Evolutionary conservation across 2,888 invertebrate genomes (phyloP).

Genomic region (Leptinotarsa haldemani): DNA sequence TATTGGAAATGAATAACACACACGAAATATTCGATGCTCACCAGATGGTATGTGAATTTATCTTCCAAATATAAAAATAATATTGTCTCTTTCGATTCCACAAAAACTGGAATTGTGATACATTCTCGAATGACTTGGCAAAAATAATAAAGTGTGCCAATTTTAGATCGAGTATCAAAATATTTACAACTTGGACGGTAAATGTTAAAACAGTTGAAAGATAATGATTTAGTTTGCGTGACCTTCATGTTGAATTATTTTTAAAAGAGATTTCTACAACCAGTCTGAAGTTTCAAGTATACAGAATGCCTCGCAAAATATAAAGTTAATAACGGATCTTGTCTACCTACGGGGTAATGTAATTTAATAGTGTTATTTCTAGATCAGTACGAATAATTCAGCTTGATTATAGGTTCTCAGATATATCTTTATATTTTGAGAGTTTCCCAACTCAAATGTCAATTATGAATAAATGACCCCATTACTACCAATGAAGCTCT

Average conservation of each 20-base stretch:
- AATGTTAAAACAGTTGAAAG: conserved; percentile 6
- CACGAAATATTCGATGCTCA: conserved; percentile 63
- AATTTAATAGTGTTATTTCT: too few species aligned
- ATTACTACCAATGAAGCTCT: too few species aligned
- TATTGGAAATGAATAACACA: conserved; percentile 65
- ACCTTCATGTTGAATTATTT: conserved; percentile 10
- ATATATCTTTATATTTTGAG: too few species aligned
- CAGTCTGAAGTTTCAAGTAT: neutral
- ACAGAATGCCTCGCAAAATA: neutral
- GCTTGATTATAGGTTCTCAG: too few species aligned
- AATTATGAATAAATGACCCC: too few species aligned
- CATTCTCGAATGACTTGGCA: conserved; percentile 33
- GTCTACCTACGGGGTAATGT: neutral
- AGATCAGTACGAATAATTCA: too few species aligned
- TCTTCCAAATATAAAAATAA: conserved; percentile 66
- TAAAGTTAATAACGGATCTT: neutral
- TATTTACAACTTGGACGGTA: conserved; percentile 15
- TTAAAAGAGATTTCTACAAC: neutral
- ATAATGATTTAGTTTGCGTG: conserved; percentile 1
- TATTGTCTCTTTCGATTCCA: conserved; percentile 65
- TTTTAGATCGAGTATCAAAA: conserved; percentile 26
- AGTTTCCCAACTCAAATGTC: too few species aligned
- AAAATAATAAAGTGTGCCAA: conserved; percentile 29
- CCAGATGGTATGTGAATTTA: conserved; percentile 66
- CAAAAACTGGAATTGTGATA: conserved; percentile 53